Percentiles rank a stretch among this genome's conserved stretches.
Evolutionary conservation across 2,113 vertebrate genomes (phyloP).

Genomic region (Lepus americanus): DNA sequence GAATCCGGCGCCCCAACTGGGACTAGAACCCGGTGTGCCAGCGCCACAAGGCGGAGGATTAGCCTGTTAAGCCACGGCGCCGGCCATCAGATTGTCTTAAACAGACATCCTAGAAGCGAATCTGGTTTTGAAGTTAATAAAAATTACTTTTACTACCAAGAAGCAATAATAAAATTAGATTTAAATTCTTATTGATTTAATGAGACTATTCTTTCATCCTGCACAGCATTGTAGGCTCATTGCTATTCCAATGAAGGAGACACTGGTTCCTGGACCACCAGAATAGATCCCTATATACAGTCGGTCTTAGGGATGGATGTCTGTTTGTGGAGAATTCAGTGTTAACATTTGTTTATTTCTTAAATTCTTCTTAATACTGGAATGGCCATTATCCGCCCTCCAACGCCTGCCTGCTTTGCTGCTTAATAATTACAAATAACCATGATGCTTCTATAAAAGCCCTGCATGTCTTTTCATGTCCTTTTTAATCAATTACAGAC

Average conservation of each 20-base stretch:
- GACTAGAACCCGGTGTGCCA: too few species aligned
- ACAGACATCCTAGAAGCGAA: not conserved
- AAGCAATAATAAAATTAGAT: not conserved
- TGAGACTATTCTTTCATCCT: not conserved
- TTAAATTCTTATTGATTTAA: not conserved
- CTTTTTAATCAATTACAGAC: not conserved
- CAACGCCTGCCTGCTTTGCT: not conserved
- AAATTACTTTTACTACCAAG: conserved; percentile 34
- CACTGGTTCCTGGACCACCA: too few species aligned
- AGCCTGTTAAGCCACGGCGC: too few species aligned
- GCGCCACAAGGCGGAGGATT: too few species aligned
- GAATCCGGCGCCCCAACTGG: too few species aligned
- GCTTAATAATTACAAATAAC: not conserved
- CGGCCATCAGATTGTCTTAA: not conserved
- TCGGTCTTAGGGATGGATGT: not conserved
- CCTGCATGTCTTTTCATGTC: not conserved
- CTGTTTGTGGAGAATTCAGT: not conserved
- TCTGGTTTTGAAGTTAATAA: conserved; percentile 18
- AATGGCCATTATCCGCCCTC: not conserved
- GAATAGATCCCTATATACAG: not conserved
- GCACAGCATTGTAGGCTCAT: not conserved
- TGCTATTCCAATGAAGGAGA: not conserved
- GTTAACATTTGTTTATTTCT: not conserved
- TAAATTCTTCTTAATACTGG: not conserved
- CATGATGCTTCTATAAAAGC: not conserved